Evolutionary conservation across 2,888 invertebrate genomes (phyloP), one percentile per base, ranked within the genome.

Genomic region (Norana najaformis): DNA sequence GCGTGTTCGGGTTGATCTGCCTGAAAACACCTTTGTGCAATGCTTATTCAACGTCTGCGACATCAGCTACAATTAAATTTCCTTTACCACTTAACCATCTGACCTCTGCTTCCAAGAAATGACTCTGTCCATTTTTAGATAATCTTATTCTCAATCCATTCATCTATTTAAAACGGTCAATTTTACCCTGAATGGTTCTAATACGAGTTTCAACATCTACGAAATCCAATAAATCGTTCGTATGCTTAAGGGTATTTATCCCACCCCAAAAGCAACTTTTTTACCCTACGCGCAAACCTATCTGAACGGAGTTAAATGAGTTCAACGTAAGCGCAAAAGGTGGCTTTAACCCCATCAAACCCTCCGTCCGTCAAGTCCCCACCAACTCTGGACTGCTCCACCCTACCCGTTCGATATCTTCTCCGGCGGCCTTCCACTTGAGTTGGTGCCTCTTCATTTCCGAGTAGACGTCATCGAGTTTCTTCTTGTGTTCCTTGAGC

Each of bases 351-450:
- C 69, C 69, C 69, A n/a, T n/a, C 69, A 30, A n/a, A 5, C 53
- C 53, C 3, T 53, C 53, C 53, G 53, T 30, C 53, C 53, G 4
- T 69, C n/a, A 69, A 69, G 30, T n/a, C 69, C 69, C 16, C 30
- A 69, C 69, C n/a, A 8, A 11, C 30, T n/a, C 69, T 13, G 4
- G n/a, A 69, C 1, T 4, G 8, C 2, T 23, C 23, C n/a, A n/a
- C 11, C 91, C 16, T 20, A 92, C 92, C 90, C 90, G 89, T 82
- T 90, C 92, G 23, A 90, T 91, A 41, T 92, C 92, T n/a, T 92
- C 91, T n/a, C 91, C 91, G 8, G 91, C 92, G 37, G 91, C 69
- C 88, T 92, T 92, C 92, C 92, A 92, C 89, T 91, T 91, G 36
- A 89, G 69, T 88, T 92, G 90, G 34, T 90, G 88, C 38, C 89